Conservation (phyloP, 1,140 invertebrate genomes). For the Aphaenogaster ashmeadi region DNA sequence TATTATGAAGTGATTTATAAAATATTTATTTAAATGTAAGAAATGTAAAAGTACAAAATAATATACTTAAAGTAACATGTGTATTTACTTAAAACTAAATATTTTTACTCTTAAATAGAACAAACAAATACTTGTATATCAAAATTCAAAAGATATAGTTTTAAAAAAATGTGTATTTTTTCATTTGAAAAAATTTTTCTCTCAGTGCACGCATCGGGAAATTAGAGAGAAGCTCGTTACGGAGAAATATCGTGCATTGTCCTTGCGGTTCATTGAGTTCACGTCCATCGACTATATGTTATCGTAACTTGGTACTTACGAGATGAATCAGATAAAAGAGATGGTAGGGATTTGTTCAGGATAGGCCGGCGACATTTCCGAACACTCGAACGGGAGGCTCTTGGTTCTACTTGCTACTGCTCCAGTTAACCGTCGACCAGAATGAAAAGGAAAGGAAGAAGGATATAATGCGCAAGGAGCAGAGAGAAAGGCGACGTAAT, state of each 20-base stretch:
- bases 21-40: too few relatives aligned
- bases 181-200: too few relatives aligned
- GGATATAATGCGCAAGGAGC: neutral
- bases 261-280: neutral
- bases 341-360: neutral
- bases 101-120: too few relatives aligned
- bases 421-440: conserved; percentile 25
- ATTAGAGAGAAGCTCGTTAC: neutral
- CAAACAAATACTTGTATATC: too few relatives aligned
- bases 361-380: neutral
- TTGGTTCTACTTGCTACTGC: neutral
- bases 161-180: too few relatives aligned
- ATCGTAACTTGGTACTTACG: neutral
- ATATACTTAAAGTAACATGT: too few relatives aligned
- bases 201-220: too few relatives aligned
- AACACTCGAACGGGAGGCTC: neutral
- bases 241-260: neutral
- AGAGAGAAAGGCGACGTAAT: conserved; percentile 13
- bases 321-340: conserved; percentile 16
- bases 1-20: too few relatives aligned
- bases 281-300: neutral
- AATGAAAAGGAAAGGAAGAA: neutral
- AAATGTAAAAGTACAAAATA: too few relatives aligned
- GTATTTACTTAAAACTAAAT: too few relatives aligned
- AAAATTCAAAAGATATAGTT: too few relatives aligned